These are phyloP conservation scores for Gymnothorax reevesii DNA, from an alignment of 2,797 vertebrate genomes.

Conservation along the genomic window DNA sequence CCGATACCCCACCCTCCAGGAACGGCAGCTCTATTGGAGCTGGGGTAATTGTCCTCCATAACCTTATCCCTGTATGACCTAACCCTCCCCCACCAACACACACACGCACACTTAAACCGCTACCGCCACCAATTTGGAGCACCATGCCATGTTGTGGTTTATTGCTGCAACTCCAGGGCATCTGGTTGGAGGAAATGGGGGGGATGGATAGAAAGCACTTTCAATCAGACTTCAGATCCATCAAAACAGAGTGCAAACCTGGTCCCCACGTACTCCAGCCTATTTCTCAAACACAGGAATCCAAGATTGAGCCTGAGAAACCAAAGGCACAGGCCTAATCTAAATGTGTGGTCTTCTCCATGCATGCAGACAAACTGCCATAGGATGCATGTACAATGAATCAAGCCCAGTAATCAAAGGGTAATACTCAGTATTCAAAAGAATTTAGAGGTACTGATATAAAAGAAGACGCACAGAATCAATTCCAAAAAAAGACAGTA, in stretches of 20 bases:
- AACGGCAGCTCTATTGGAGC: neutral
- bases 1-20: neutral
- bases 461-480: too few relatives aligned
- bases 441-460: too few relatives aligned
- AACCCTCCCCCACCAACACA: neutral
- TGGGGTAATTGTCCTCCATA: neutral
- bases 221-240: neutral
- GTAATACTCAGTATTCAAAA: too few relatives aligned
- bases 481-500: too few relatives aligned
- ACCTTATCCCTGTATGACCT: constrained; percentile 5
- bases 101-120: neutral
- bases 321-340: neutral
- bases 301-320: neutral
- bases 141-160: neutral
- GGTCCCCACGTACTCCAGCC: neutral
- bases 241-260: neutral
- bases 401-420: too few relatives aligned
- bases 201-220: neutral
- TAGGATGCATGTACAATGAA: too few relatives aligned
- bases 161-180: constrained; percentile 3
- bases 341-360: too few relatives aligned
- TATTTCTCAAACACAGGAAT: neutral
- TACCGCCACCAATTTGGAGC: neutral
- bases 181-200: neutral
- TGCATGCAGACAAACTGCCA: too few relatives aligned